phyloP scores from a whole-genome alignment of 1,140 invertebrate genomes.

The Eriosoma lanigerum region DNA sequence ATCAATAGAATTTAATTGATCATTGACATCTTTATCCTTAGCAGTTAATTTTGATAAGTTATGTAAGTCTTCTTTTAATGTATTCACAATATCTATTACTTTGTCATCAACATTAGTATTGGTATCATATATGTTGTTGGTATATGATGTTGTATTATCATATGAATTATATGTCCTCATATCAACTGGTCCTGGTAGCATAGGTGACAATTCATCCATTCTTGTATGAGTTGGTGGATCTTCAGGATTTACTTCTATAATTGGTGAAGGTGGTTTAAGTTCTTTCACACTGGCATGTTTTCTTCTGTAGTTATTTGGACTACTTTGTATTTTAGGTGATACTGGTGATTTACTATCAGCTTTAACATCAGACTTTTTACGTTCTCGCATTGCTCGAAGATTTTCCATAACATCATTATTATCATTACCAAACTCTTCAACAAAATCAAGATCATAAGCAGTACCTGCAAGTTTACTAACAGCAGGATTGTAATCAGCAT shows the following conservation, averaged over 20 bases:
- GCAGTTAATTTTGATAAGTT: slow-evolving; percentile 19
- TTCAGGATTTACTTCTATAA: slow-evolving; percentile 41
- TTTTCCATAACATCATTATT: slow-evolving; percentile 67
- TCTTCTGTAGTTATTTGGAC: slow-evolving; percentile 57
- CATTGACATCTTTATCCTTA: slow-evolving; percentile 54
- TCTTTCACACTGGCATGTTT: slow-evolving; percentile 53
- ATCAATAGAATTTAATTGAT: slow-evolving; percentile 22
- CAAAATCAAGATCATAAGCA: slow-evolving; percentile 83
- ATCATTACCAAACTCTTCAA: slow-evolving; percentile 70
- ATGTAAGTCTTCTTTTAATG: slow-evolving; percentile 15
- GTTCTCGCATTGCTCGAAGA: slow-evolving; percentile 76
- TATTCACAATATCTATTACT: slow-evolving; percentile 31
- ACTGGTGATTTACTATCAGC: slow-evolving; percentile 64
- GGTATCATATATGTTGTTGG: slow-evolving; percentile 7
- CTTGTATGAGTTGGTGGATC: slow-evolving; percentile 54
- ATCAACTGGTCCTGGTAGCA: slow-evolving; percentile 80
- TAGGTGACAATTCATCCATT: slow-evolving; percentile 62
- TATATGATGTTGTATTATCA: slow-evolving; percentile 47
- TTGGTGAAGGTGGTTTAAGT: slow-evolving; percentile 54
- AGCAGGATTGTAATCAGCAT: slow-evolving; percentile 53
- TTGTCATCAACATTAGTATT: slow-evolving; percentile 36
- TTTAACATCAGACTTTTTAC: slow-evolving; percentile 74
- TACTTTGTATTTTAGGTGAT: slow-evolving; percentile 54
- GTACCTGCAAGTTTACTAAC: slow-evolving; percentile 78
- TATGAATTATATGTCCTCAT: slow-evolving; percentile 78